Conservation (phyloP, 2,113 vertebrate genomes). For the Scopus umbretta region DNA sequence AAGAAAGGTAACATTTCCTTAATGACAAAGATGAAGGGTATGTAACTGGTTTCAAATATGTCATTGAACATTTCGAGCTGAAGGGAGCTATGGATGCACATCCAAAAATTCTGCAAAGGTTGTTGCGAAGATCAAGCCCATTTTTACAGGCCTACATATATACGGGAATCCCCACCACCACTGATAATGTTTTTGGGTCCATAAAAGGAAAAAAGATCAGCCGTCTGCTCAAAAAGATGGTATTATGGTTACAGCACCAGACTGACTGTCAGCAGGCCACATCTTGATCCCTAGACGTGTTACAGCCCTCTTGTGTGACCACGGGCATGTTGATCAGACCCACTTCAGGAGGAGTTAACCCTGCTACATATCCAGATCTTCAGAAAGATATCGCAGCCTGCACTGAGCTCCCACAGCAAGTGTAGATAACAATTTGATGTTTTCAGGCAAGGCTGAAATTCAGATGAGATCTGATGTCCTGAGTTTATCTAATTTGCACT, state of each 20-base stretch:
- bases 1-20: not conserved
- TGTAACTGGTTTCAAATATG: not conserved
- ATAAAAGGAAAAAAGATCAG: not conserved
- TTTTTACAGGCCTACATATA: not conserved
- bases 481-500: not conserved
- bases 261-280: not conserved
- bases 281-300: fast-evolving
- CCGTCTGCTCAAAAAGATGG: not conserved
- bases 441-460: not conserved
- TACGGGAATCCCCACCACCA: not conserved
- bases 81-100: not conserved
- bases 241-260: not conserved
- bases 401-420: not conserved
- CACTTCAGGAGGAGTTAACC: not conserved
- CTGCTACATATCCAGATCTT: not conserved
- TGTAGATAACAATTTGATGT: not conserved
- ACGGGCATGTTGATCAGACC: not conserved
- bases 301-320: not conserved
- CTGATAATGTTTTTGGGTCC: not conserved
- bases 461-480: not conserved
- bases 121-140: not conserved
- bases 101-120: not conserved
- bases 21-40: not conserved
- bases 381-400: not conserved
- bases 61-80: not conserved